Percentiles rank a stretch among this genome's conserved stretches.
phyloP scores from a whole-genome alignment of 2,797 vertebrate genomes.

The Peromyscus eremicus region DNA sequence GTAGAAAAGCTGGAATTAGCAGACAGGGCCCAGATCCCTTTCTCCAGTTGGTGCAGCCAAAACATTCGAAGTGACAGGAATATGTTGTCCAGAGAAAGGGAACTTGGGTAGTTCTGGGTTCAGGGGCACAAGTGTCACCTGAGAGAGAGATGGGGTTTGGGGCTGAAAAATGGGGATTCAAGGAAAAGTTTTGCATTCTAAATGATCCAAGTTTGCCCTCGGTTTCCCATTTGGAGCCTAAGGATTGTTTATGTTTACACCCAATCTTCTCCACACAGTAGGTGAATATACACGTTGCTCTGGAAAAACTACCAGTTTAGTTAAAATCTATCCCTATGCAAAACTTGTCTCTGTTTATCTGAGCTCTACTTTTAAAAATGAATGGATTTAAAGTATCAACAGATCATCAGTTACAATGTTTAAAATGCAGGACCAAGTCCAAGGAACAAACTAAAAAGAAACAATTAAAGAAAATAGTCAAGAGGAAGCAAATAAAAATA shows the following conservation, averaged over 20 bases:
- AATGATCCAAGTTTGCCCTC: neutral
- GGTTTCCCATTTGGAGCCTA: neutral
- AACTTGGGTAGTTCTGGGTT: neutral
- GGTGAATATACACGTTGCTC: neutral
- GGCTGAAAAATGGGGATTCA: neutral
- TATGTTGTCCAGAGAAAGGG: conserved; percentile 1
- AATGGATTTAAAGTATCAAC: conserved; percentile 31
- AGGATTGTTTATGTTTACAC: neutral
- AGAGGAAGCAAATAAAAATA: neutral
- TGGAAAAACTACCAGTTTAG: conserved; percentile 18
- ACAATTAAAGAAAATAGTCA: conserved; percentile 21
- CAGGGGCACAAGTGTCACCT: neutral
- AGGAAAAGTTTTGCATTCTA: neutral
- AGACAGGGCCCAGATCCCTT: neutral
- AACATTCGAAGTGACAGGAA: neutral
- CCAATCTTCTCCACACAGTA: neutral
- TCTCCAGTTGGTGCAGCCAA: neutral
- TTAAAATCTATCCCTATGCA: conserved; percentile 9
- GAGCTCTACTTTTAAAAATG: conserved; percentile 56
- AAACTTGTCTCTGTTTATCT: conserved; percentile 40
- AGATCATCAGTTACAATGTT: conserved; percentile 26
- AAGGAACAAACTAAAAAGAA: conserved; percentile 61
- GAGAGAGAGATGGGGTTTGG: neutral
- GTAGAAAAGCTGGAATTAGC: neutral
- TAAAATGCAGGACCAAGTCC: conserved; percentile 40